phyloP scores from a whole-genome alignment of 1,140 invertebrate genomes.

The Aphelenchoides besseyi region DNA sequence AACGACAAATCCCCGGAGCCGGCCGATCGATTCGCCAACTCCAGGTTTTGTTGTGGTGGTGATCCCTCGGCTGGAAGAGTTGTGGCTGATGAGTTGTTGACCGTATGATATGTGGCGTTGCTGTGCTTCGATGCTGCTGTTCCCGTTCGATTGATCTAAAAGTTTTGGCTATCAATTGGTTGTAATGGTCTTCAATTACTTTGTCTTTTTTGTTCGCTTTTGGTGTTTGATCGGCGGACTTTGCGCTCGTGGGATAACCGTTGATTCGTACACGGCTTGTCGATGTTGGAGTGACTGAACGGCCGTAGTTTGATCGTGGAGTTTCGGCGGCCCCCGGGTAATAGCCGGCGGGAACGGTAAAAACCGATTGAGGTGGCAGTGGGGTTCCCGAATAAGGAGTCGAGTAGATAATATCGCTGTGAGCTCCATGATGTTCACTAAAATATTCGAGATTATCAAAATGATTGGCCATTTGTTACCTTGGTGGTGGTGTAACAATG shows the following conservation, averaged over 20 bases:
- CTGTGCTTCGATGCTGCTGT: slow-evolving; percentile 16
- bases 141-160: slow-evolving; percentile 14
- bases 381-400: slow-evolving; percentile 20
- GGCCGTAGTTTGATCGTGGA: background rate
- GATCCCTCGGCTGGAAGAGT: slow-evolving; percentile 13
- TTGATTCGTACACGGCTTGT: slow-evolving; percentile 7
- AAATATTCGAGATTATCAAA: background rate
- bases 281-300: background rate
- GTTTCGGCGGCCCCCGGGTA: background rate
- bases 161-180: background rate
- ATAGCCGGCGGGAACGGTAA: background rate
- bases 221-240: slow-evolving; percentile 3
- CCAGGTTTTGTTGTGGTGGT: background rate
- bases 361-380: background rate
- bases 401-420: slow-evolving; percentile 16
- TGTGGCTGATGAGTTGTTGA: slow-evolving; percentile 21
- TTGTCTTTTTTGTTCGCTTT: slow-evolving; percentile 7
- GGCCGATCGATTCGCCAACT: slow-evolving; percentile 8
- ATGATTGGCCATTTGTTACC: background rate
- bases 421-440: slow-evolving; percentile 5
- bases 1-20: slow-evolving; percentile 8
- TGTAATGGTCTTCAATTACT: background rate
- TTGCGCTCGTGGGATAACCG: background rate
- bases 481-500: slow-evolving; percentile 32
- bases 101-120: slow-evolving; percentile 29